Conservation (phyloP, 2,888 invertebrate genomes). For the Acronicta alni region DNA sequence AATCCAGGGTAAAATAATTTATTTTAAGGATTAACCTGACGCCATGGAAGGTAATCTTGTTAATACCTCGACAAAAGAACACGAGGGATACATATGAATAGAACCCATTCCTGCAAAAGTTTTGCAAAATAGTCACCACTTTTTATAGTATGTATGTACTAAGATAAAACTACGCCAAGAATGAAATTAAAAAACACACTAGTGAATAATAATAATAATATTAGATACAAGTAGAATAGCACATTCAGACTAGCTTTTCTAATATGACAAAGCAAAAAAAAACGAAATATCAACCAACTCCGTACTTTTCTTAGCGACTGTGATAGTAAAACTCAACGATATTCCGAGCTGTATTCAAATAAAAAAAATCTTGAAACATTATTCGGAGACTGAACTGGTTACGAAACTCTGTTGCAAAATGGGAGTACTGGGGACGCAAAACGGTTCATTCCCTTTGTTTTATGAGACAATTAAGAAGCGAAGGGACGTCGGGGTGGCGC, state of each 20-base stretch:
- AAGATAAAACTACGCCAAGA: neutral
- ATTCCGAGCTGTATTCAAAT: constrained; percentile 40
- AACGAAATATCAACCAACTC: constrained; percentile 38
- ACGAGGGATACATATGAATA: constrained; percentile 47
- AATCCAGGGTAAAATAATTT: constrained; percentile 63
- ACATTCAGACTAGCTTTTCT: constrained; percentile 31
- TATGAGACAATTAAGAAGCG: constrained; percentile 80
- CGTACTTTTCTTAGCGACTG: constrained; percentile 42
- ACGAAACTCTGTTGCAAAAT: constrained; percentile 65
- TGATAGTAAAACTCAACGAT: constrained; percentile 49
- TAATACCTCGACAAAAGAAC: constrained; percentile 61
- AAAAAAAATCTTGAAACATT: constrained; percentile 58
- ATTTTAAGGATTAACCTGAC: constrained; percentile 65
- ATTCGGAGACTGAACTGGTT: constrained; percentile 61
- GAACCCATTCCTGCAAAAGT: constrained; percentile 33
- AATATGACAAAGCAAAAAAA: constrained; percentile 35
- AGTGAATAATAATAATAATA: constrained; percentile 21
- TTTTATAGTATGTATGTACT: neutral
- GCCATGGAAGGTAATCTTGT: constrained; percentile 63
- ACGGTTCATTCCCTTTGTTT: constrained; percentile 81
- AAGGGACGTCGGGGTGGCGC: constrained; percentile 69
- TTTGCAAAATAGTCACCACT: constrained; percentile 14
- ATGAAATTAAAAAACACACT: constrained; percentile 15
- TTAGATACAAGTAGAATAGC: constrained; percentile 34
- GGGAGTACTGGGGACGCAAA: constrained; percentile 67